phyloP scores from a whole-genome alignment of 2,888 invertebrate species.

The Leucozona laternaria region DNA sequence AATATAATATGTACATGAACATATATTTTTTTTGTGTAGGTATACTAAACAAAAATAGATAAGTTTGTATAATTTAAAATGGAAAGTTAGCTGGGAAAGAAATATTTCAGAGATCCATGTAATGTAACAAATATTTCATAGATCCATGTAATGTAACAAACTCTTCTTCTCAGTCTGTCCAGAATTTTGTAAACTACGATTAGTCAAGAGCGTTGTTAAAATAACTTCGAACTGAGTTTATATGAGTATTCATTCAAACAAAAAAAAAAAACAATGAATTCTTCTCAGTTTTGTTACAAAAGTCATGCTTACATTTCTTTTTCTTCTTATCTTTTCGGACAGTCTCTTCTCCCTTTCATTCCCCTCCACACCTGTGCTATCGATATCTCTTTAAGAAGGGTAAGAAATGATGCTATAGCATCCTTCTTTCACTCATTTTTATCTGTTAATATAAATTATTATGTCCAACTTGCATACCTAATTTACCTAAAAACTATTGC shows the following conservation, averaged over 20 bases:
- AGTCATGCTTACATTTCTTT: slow-evolving; percentile 53
- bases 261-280: slow-evolving; percentile 16
- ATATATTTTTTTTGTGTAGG: neutral
- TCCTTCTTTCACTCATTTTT: slow-evolving; percentile 2
- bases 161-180: neutral
- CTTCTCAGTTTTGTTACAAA: slow-evolving; percentile 45
- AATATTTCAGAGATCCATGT: neutral
- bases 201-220: slow-evolving; percentile 33
- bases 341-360: neutral
- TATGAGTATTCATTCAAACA: slow-evolving; percentile 15
- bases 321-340: slow-evolving; percentile 16
- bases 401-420: slow-evolving; percentile 18
- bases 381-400: slow-evolving; percentile 8
- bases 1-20: neutral
- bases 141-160: neutral
- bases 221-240: slow-evolving; percentile 2
- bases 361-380: slow-evolving; percentile 61
- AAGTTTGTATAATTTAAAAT: neutral
- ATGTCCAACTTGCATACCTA: neutral
- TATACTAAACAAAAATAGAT: slow-evolving; percentile 7
- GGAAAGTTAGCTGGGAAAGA: neutral
- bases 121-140: no score
- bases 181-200: slow-evolving; percentile 2
- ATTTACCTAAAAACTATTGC: neutral
- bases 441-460: neutral